phyloP scores from a whole-genome alignment of 2,113 vertebrate species.

The Dipodomys merriami region DNA sequence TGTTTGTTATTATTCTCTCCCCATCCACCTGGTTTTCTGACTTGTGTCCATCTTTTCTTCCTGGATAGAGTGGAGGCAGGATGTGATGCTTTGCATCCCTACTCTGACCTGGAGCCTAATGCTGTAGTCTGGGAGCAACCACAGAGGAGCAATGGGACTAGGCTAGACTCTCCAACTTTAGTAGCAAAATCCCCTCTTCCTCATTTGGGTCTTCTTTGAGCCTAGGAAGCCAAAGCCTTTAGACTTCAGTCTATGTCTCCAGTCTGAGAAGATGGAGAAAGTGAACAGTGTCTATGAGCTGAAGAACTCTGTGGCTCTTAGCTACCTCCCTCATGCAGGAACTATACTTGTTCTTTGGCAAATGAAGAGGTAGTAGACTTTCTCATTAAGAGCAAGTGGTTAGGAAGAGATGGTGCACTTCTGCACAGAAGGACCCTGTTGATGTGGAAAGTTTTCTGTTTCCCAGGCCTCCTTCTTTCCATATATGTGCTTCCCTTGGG shows the following conservation, averaged over 20 bases:
- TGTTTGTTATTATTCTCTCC: not conserved
- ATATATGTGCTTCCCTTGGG: not conserved
- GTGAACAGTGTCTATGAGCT: not conserved
- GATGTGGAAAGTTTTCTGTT: not conserved
- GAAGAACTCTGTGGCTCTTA: not conserved
- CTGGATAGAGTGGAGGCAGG: not conserved
- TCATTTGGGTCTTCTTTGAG: not conserved
- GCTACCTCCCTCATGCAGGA: rapidly evolving
- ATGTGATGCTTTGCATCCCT: not conserved
- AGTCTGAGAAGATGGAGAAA: not conserved
- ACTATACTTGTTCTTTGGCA: not conserved
- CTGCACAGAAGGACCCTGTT: not conserved
- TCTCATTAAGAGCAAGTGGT: too few species aligned
- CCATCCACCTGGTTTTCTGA: not conserved
- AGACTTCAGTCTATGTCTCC: not conserved
- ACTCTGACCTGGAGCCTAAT: not conserved
- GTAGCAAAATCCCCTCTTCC: not conserved
- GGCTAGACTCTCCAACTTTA: not conserved
- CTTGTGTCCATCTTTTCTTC: not conserved
- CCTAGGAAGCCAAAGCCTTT: not conserved
- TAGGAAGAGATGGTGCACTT: not conserved
- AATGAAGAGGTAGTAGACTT: not conserved
- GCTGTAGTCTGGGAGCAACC: not conserved
- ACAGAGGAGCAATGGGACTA: not conserved
- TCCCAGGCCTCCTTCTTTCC: not conserved